Evolutionary conservation across 2,113 vertebrate species (phyloP), one percentile per base, ranked within the genome.

Genomic region (Macrotus californicus): DNA sequence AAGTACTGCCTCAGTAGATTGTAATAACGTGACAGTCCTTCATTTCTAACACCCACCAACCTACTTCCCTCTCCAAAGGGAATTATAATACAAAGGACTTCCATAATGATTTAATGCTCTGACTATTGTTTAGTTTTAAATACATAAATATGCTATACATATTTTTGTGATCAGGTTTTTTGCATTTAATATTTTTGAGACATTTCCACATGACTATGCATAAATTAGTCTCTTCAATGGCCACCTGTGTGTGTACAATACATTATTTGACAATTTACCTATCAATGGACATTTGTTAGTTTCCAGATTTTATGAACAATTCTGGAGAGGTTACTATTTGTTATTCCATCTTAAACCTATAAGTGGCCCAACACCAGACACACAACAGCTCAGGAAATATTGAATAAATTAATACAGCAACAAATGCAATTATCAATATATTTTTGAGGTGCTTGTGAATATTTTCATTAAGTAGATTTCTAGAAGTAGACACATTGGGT

Each of bases 281-380:
- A 64, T 21, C n/a, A 0, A 56, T 48, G 9, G 21, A 24, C 4
- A 90, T 59, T 66, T 73, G 16, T 41, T 92, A 16, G 43, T 36
- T 88, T 88, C 48, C 26, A 80, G 26, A 70, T 91, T 93, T 93
- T 79, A 73, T 77, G 50, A 93, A n/a, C 52, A 87, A 36, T 83
- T 92, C 50, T 70, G 84, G 14, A 50, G 7, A 43, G 19, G 34
- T 64, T 73, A 54, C 12, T 79, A 67, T 81, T 84, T 73, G 8
- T 80, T 46, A 81, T 50, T 50, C 52, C 26, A 56, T 50, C 14
- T 70, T 86, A 59, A 67, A 69, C 21, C n/a, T 80, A 22, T 48
- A 85, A 52, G 18, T 50, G 43, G 6, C 46, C 36, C 18, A 75
- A 46, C 15, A 80, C n/a, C 31, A 41, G 8, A 67, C 48, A 24